These are phyloP conservation scores for Heterocephalus glaber DNA, from an alignment of 2,113 vertebrate genomes.

Conservation along the genomic window DNA sequence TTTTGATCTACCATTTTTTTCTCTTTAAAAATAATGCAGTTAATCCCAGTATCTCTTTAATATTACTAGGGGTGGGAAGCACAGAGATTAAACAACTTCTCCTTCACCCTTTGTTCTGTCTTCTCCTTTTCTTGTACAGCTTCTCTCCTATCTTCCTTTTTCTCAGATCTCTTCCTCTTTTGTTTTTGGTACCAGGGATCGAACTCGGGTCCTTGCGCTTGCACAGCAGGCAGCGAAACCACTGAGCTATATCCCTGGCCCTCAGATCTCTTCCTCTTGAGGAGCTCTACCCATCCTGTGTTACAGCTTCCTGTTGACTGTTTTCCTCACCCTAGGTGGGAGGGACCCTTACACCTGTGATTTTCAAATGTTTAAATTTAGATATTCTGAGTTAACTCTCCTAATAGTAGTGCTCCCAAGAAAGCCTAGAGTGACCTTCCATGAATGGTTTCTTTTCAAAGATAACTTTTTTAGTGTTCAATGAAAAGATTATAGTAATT, in stretches of 20 bases:
- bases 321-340: conserved; percentile 42
- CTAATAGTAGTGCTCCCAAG: neutral
- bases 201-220: no score
- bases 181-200: no score
- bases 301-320: conserved; percentile 51
- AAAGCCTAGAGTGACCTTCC: neutral
- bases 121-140: neutral
- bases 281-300: conserved; percentile 51
- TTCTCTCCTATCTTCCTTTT: neutral
- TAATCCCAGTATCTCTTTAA: neutral
- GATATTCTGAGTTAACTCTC: conserved; percentile 31
- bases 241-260: no score
- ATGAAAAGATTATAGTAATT: neutral
- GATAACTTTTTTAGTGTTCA: neutral
- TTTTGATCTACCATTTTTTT: neutral
- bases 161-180: conserved; percentile 56
- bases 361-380: conserved; percentile 58
- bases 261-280: conserved; percentile 56
- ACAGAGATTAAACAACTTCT: neutral
- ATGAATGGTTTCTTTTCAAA: conserved; percentile 29
- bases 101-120: neutral
- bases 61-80: neutral
- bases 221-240: no score
- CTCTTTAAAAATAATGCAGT: neutral
- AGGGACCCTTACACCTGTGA: conserved; percentile 5